Base-by-base conservation (phyloP, 2,888 invertebrate genomes). In the Barypeithes pellucidus region DNA sequence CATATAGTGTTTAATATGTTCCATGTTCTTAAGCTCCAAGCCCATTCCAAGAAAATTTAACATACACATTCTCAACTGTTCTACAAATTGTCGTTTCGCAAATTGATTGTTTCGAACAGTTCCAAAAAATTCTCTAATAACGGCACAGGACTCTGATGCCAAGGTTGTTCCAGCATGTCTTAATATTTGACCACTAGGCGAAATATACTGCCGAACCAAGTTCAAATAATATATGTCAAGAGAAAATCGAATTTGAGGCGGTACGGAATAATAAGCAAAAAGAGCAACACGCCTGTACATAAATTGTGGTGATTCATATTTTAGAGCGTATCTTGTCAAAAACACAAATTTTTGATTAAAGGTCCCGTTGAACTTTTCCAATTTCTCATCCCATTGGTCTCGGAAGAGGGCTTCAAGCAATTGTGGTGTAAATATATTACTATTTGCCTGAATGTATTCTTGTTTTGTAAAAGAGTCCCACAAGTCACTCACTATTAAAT, bases 281-380 rank as follows among this genome's bases (percentile, higher is more conserved):
- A 59, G 59, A 18, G 18, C 59, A 0, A 59, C 59, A 33, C 59
- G 59, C 9, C 39, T 36, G 20, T 59, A 59, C 59, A 39, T 59
- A 36, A 59, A 59, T 33, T 59, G 39, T 5, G 59, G 59, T 12
- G 33, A 12, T 59, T 59, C 59, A 18, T 16, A 39, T 18, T 12
- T 14, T 20, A 59, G 39, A 1, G 59, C 59, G 14, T 59, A 59
- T 39, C 39, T 36, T 2, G 59, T 59, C 8, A 59, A 8, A 24
- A 54, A 54, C 8, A 54, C 29, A 24, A 54, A 54, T n/a, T 54
- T 29, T 24, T 54, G 54, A 54, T 54, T 54, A n/a, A 24, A 24
- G 1, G 54, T 24, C 24, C 29, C 54, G 2, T 29, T 24, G n/a
- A 54, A 29, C 29, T 24, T 8, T 20, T 57, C 29, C 57, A 57